A percentile compares a stretch with the other conserved stretches of the same genome.
phyloP scores from a whole-genome alignment of 1,140 invertebrate genomes.

The Meloidogyne chitwoodi region DNA sequence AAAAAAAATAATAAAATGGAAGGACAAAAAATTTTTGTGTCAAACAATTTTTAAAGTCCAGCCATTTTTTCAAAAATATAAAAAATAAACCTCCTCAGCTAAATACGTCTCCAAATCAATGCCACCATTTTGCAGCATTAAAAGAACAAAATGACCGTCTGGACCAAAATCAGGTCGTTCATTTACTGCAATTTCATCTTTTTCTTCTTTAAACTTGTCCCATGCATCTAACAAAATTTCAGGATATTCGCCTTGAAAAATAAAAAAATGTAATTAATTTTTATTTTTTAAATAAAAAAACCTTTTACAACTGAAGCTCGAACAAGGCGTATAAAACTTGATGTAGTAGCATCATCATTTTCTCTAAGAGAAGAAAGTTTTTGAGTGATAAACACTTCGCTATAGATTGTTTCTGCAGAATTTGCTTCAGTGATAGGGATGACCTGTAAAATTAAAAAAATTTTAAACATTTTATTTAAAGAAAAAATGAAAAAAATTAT shows the following conservation, averaged over 20 bases:
- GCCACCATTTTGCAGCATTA: constrained; percentile 11
- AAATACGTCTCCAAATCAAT: constrained; percentile 20
- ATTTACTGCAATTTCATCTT: constrained; percentile 13
- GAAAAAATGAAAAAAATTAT: too few relatives aligned
- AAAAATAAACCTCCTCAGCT: background rate
- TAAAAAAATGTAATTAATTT: background rate
- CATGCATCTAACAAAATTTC: constrained; percentile 2
- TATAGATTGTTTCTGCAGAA: background rate
- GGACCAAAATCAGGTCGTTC: background rate
- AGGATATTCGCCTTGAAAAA: constrained; percentile 10
- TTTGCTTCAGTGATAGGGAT: background rate
- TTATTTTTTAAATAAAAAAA: background rate
- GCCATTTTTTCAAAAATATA: background rate
- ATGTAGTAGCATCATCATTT: background rate
- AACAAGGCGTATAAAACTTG: constrained; percentile 2
- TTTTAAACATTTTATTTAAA: background rate
- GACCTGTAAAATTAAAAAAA: background rate
- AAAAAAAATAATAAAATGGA: too few relatives aligned
- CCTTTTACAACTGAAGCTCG: constrained; percentile 13
- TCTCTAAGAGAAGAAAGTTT: constrained; percentile 7
- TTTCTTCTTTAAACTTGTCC: constrained; percentile 7
- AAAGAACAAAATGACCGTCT: background rate
- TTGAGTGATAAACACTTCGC: constrained; percentile 21
- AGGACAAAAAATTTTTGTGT: too few relatives aligned
- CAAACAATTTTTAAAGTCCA: too few relatives aligned